Percentiles rank a stretch among this genome's conserved stretches.
These are phyloP conservation scores for Pygoscelis adeliae DNA, from an alignment of 2,113 vertebrate genomes.

Conservation along the genomic window DNA sequence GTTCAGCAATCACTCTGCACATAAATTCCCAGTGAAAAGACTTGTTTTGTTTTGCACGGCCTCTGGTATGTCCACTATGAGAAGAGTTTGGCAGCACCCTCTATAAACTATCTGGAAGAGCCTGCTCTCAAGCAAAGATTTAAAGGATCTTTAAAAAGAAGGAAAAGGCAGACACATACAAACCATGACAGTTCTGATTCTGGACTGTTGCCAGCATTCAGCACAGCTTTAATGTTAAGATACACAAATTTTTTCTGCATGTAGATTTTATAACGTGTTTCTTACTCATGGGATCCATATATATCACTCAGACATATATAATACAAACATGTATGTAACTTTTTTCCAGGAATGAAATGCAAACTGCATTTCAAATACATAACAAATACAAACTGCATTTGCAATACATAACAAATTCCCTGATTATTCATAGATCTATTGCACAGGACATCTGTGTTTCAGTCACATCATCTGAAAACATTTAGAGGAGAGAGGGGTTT, in stretches of 20 bases:
- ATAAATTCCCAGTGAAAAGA: background rate
- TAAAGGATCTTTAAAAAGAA: background rate
- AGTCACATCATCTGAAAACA: background rate
- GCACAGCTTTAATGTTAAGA: background rate
- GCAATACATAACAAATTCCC: slow-evolving; percentile 1
- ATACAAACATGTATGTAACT: background rate
- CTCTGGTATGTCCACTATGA: background rate
- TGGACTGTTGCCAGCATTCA: background rate
- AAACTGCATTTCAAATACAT: slow-evolving; percentile 19
- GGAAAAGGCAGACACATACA: background rate
- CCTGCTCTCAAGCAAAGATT: background rate
- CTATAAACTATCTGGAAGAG: background rate
- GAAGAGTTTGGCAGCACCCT: background rate
- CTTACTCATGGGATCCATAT: background rate
- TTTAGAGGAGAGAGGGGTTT: background rate
- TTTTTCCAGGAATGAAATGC: slow-evolving; percentile 15
- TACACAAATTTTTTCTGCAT: background rate
- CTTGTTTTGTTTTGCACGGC: background rate
- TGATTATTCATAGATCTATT: background rate
- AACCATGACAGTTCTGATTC: background rate
- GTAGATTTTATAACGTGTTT: background rate
- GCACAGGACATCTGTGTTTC: background rate
- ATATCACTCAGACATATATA: background rate
- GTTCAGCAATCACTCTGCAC: background rate
- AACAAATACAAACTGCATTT: background rate